Base-by-base conservation (phyloP, 1,140 invertebrate genomes). In the Pseudoatta argentina region DNA sequence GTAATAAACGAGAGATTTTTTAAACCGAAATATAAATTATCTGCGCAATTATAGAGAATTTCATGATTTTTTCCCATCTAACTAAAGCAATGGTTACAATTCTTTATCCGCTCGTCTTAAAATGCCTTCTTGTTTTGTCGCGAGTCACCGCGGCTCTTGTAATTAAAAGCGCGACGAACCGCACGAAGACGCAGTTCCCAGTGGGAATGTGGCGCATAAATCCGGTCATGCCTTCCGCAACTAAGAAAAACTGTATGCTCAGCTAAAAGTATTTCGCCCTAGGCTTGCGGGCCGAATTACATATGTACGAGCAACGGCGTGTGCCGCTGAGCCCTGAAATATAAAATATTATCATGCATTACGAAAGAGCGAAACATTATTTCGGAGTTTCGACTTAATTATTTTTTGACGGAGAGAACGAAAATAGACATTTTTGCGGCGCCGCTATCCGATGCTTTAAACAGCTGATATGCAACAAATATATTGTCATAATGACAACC, bases 241-340 rank as follows among this genome's bases (percentile, higher is more conserved):
- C 8, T 16, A 75, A 89, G 87, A 86, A 89, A 90, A 90, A 79
- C 73, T 82, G 82, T 90, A 85, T 77, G 79, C 85, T 61, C 85
- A 78, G 59, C 85, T 57, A 34, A 59, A 79, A 88, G 79, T 71
- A 51, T 57, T 72, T 73, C 67, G 76, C 87, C 59, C 61, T 63
- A 27, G 51, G 51, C 85, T 44, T 87, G 76, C 88, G 24, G 12
- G 64, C 27, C 85, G 81, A 69, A 39, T 86, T 86, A 89, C 78
- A 67, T 66, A 72, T 48, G 88, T 71, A 24, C 72, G 69, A 64
- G n/a, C 21, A 34, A 39, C 18, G 16, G 48, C 18, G 10, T 48
- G 57, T 27, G 67, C 55, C 55, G 6, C 51, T 5, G 55, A 66
- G 66, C 5, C 51, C 16, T 53, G 79, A 88, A 88, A 85, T 53